Percentiles rank a stretch among this genome's conserved stretches.
phyloP scores from a whole-genome alignment of 2,888 invertebrate genomes.

The Troides oblongomaculatus region DNA sequence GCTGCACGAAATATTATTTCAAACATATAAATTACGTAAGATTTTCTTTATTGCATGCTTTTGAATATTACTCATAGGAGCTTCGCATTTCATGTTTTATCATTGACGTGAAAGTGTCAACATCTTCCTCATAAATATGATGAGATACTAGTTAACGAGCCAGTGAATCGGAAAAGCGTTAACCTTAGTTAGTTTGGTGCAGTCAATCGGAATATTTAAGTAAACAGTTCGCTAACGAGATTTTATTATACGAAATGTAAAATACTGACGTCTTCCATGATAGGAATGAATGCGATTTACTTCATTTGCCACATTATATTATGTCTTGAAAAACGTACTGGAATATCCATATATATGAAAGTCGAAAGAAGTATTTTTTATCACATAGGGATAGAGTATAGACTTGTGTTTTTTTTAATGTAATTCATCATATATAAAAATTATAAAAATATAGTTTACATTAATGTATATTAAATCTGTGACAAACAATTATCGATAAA shows the following conservation, averaged over 20 bases:
- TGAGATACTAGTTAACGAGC: background rate
- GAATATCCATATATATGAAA: too few species aligned
- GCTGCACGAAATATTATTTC: background rate
- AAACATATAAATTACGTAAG: background rate
- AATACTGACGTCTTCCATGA: background rate
- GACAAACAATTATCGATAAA: too few species aligned
- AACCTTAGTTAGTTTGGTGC: background rate
- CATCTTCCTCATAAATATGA: slow-evolving; percentile 3
- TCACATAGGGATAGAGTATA: too few species aligned
- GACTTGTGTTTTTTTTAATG: too few species aligned
- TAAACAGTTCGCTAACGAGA: background rate
- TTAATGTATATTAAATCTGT: too few species aligned
- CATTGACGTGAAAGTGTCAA: background rate
- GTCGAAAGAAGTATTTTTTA: too few species aligned
- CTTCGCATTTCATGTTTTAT: background rate
- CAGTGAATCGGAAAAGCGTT: background rate
- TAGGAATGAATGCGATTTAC: too few species aligned
- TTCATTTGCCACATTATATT: too few species aligned
- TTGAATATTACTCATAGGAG: background rate
- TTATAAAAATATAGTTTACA: too few species aligned
- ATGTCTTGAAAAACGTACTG: too few species aligned
- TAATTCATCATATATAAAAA: too few species aligned
- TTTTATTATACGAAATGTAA: background rate
- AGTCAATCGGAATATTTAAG: slow-evolving; percentile 4
- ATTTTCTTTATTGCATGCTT: background rate